Evolutionary conservation across 1,140 invertebrate genomes (phyloP).

Genomic region (Halictus rubicundus): DNA sequence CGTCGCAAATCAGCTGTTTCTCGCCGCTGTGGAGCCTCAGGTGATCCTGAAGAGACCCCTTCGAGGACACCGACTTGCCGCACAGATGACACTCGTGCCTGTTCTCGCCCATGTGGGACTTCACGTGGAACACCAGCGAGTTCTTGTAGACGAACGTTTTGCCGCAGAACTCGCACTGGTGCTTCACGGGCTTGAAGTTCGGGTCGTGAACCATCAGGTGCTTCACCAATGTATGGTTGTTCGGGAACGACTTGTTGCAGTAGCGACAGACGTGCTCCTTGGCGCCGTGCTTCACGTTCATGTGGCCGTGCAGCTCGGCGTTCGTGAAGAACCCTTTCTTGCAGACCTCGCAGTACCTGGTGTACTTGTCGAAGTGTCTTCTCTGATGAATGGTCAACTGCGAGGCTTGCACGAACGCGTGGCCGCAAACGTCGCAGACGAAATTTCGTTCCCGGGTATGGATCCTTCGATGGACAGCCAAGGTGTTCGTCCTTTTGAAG

Average conservation of each 20-base stretch:
- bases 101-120: conserved; percentile 86
- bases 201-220: conserved; percentile 81
- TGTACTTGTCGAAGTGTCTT: conserved; percentile 76
- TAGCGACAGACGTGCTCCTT: conserved; percentile 72
- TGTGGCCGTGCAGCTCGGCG: conserved; percentile 73
- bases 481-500: conserved; percentile 78
- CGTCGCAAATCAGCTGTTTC: conserved; percentile 83
- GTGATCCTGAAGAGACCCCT: conserved; percentile 80
- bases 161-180: conserved; percentile 79
- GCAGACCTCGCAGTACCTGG: conserved; percentile 75
- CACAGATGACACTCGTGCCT: conserved; percentile 88
- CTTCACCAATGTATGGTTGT: conserved; percentile 73
- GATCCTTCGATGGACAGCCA: conserved; percentile 74
- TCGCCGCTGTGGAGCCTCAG: conserved; percentile 82
- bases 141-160: conserved; percentile 78
- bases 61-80: conserved; percentile 77
- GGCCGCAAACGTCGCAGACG: conserved; percentile 76
- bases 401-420: conserved; percentile 75
- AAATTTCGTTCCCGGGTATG: conserved; percentile 73
- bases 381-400: conserved; percentile 74
- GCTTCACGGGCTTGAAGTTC: conserved; percentile 71
- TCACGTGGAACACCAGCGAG: conserved; percentile 79
- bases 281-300: conserved; percentile 72
- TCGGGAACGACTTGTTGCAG: conserved; percentile 71
- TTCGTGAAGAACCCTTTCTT: conserved; percentile 79